Base-by-base conservation (phyloP, 2,888 invertebrate species). In the Heliconius cydno region DNA sequence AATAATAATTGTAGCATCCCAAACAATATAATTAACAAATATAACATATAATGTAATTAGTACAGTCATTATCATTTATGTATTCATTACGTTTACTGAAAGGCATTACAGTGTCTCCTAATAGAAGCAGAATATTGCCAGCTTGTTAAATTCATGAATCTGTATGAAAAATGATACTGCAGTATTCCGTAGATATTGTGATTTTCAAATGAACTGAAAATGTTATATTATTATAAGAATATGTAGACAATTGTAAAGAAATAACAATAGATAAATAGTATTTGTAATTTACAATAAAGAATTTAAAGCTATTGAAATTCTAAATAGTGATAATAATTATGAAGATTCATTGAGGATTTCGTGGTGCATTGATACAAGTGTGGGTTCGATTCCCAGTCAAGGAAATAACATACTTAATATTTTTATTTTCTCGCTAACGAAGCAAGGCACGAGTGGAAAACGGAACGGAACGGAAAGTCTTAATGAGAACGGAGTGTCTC, bases 81-180 rank as follows among this genome's bases (percentile, higher is more conserved):
- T 72, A 73, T 60, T 73, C 38, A 60, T 38, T 73, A 34, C 34
- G 13, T 34, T 34, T 13, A 25, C 73, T 34, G 15, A 60, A 34
- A 60, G 60, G 38, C 38, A 73, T 60, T 73, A 60, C 12, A 60
- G n/a, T 73, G 60, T 77, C 72, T 60, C 73, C 60, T 74, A 72
- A 72, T 77, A 77, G 41, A 77, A 46, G 60, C 41, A 66, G 74
- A 77, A 52, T 74, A 60, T 78, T 63, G 79, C 79, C 81, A 81
- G 79, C 73, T 79, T 73, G 77, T 76, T 77, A 73, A 81, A 76
- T 78, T 78, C 77, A 80, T 81, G 79, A 79, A 81, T 80, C 73
- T 28, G 15, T 74, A 74, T 78, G 73, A 73, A 60, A 60, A 60
- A 73, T 73, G 34, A 60, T 60, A 60, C 73, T 60, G 60, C 73